Evolutionary conservation across 2,113 vertebrate species (phyloP).

Genomic region (Lontra canadensis): DNA sequence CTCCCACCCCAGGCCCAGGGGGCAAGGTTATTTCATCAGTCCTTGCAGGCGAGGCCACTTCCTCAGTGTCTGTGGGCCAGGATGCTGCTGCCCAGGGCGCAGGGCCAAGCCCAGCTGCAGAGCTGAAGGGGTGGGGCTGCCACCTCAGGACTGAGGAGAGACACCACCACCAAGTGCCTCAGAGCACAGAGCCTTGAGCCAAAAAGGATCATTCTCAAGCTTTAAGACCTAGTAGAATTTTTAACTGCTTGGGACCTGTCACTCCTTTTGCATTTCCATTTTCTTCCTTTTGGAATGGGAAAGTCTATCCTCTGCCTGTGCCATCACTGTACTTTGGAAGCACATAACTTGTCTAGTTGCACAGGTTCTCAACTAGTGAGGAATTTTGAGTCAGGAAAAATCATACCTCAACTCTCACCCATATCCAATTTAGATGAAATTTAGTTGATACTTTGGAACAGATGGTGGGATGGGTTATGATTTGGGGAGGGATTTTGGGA

Average conservation of each 20-base stretch:
- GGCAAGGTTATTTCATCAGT: not conserved
- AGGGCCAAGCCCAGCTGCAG: not conserved
- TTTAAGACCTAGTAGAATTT: not conserved
- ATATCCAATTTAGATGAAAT: not conserved
- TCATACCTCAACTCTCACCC: not conserved
- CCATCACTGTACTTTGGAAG: not conserved
- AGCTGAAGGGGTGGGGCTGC: not conserved
- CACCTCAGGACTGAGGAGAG: too few species aligned
- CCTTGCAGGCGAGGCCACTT: not conserved
- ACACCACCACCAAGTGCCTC: not conserved
- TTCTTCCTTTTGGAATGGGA: not conserved
- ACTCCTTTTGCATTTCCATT: not conserved
- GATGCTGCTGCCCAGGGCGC: fast-evolving
- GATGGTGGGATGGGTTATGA: not conserved
- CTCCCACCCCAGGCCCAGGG: not conserved
- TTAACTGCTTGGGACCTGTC: not conserved
- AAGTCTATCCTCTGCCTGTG: not conserved
- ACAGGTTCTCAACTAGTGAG: not conserved
- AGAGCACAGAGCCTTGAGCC: not conserved
- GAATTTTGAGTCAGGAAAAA: not conserved
- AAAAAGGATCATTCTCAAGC: not conserved
- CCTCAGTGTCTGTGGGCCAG: not conserved
- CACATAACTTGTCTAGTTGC: not conserved
- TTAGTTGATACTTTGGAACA: not conserved
- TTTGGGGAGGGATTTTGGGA: not conserved